A percentile compares a stretch with the other conserved stretches of the same genome.
phyloP scores from a whole-genome alignment of 1,140 invertebrate species.

The Mercenaria mercenaria region DNA sequence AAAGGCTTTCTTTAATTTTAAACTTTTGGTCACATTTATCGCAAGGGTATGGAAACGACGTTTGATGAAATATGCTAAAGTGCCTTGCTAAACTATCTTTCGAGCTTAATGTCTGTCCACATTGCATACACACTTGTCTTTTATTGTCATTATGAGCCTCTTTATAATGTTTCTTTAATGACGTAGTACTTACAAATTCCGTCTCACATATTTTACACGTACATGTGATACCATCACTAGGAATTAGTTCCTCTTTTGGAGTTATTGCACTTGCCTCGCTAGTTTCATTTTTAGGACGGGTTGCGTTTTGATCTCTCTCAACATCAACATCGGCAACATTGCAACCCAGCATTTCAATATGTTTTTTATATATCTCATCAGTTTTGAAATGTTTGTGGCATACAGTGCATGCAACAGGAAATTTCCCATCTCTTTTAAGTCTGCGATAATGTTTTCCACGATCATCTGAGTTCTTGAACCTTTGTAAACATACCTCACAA shows the following conservation, averaged over 20 bases:
- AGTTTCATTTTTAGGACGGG: not conserved
- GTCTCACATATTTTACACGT: slow-evolving; percentile 50
- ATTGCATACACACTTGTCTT: slow-evolving; percentile 56
- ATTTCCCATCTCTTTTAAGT: slow-evolving; percentile 51
- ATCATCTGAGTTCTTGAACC: slow-evolving; percentile 61
- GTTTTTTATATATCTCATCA: slow-evolving; percentile 29
- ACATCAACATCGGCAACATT: not conserved
- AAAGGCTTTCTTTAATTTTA: slow-evolving; percentile 59
- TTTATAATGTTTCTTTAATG: slow-evolving; percentile 46
- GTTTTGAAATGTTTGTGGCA: slow-evolving; percentile 64
- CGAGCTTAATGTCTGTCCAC: slow-evolving; percentile 57
- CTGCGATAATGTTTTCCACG: slow-evolving; percentile 59
- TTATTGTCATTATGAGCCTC: slow-evolving; percentile 49
- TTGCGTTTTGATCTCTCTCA: not conserved
- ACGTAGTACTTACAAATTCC: not conserved
- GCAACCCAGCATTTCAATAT: slow-evolving; percentile 57
- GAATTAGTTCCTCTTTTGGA: not conserved
- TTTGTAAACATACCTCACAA: slow-evolving; percentile 53
- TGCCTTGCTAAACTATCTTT: slow-evolving; percentile 60
- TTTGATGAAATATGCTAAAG: slow-evolving; percentile 62
- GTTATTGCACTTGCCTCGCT: not conserved
- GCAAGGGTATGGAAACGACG: slow-evolving; percentile 44
- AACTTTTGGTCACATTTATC: slow-evolving; percentile 37
- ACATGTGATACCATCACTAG: slow-evolving; percentile 16
- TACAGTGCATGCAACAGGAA: slow-evolving; percentile 33